These are phyloP conservation scores for Trididemnum clinides DNA, from an alignment of 23 tunicate genomes.

Conservation along the genomic window DNA sequence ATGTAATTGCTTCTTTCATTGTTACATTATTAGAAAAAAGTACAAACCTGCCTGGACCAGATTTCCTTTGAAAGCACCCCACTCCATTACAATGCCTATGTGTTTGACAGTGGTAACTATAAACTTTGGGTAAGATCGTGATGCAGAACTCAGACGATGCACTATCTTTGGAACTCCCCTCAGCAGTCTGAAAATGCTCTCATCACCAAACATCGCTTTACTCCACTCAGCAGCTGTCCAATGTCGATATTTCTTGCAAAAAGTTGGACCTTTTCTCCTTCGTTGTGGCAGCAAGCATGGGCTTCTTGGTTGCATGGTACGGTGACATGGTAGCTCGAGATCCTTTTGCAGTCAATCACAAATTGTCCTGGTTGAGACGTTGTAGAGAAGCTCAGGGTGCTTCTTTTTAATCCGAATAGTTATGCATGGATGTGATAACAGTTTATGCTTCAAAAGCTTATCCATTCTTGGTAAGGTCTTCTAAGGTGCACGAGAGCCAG, in stretches of 20 bases:
- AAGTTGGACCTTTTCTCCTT: not conserved
- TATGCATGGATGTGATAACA: not conserved
- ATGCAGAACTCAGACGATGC: not conserved
- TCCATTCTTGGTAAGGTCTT: not conserved
- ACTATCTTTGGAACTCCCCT: not conserved
- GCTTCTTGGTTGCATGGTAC: not conserved
- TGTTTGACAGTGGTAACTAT: not conserved
- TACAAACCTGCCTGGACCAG: no score
- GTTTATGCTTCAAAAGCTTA: not conserved
- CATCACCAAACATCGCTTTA: not conserved
- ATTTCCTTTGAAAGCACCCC: not conserved
- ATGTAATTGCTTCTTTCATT: not conserved
- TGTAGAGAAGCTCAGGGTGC: no score
- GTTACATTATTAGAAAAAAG: not conserved
- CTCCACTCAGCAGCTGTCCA: not conserved
- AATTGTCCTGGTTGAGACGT: no score
- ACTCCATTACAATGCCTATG: not conserved
- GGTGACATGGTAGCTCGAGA: not conserved
- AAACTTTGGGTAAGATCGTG: not conserved
- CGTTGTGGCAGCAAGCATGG: not conserved
- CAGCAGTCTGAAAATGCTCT: not conserved
- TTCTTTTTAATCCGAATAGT: not conserved
- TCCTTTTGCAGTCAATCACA: not conserved
- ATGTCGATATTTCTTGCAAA: no score
- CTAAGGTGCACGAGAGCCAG: not conserved